Base-by-base conservation (phyloP, 2,888 invertebrate species). In the Troides helena region DNA sequence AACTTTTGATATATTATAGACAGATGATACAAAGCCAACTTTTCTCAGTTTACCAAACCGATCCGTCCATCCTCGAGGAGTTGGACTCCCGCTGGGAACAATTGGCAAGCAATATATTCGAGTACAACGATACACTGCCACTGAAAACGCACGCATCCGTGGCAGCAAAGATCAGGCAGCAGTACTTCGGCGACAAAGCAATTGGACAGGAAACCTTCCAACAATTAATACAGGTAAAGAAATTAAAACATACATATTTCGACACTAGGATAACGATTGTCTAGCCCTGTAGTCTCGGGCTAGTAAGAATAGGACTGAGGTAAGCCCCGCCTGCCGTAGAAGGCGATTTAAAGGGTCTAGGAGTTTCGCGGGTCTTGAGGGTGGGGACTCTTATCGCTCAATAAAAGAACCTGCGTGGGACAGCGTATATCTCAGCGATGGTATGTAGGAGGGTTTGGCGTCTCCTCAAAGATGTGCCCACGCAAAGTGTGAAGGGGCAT, bases 31-130 rank as follows among this genome's bases (percentile, higher is more conserved):
- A 4, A 3, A n/a, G n/a, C 23, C 4, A 8, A 23, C n/a, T 12
- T 50, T 67, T 21, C 73, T 6, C 80, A 88, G 88, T 73, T 1
- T 87, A 86, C 80, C 87, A 85, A 77, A 74, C 74, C 0, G 87
- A 93, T 10, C 84, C 91, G 0, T 84, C 86, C 2, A 76, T 90
- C 14, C 83, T 95, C 4, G 78, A 86, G 12, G 91, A 94, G 56
- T 78, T 95, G 62, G 94, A 95, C 64, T 79, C 88, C 0, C 89
- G 93, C 50, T 96, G 95, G 93, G 90, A 94, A 17, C 85, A 93
- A 36, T 83, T 95, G n/a, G 94, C 94, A 1, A 94, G 95, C 60
- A 82, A 93, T 73, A 92, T 95, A 72, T 93, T 95, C 60, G 95
- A 95, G 78, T 95, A 90, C 81, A 94, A 95, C 75, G 93, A 94